phyloP scores from a whole-genome alignment of 2,888 invertebrate species.

The Catonia carolina region DNA sequence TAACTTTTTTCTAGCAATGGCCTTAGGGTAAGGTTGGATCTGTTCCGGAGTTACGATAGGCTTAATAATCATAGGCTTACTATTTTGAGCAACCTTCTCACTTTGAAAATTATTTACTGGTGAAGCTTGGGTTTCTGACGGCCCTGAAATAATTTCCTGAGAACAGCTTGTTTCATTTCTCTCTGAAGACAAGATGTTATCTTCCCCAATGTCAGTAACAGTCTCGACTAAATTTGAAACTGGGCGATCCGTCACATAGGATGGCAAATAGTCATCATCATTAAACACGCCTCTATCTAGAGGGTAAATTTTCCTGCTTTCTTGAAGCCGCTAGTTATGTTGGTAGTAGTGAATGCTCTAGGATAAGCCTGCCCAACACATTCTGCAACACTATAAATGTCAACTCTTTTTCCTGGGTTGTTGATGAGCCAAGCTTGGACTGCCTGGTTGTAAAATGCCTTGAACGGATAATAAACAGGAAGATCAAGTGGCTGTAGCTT shows the following conservation, averaged over 20 bases:
- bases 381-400: conserved; percentile 24
- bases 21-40: not conserved
- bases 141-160: not conserved
- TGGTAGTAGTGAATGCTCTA: conserved; percentile 19
- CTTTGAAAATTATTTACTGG: not conserved
- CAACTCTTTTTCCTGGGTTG: conserved; percentile 20
- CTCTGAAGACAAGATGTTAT: not conserved
- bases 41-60: not conserved
- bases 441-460: conserved; percentile 21
- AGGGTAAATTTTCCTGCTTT: conserved; percentile 23
- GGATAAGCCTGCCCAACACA: conserved; percentile 20
- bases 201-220: not conserved
- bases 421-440: conserved; percentile 16
- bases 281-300: conserved; percentile 9
- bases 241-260: conserved; percentile 15
- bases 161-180: not conserved
- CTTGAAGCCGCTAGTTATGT: conserved; percentile 23
- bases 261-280: conserved; percentile 16
- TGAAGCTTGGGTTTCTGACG: not conserved
- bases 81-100: not conserved
- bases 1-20: not conserved
- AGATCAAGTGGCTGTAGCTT: conserved; percentile 40
- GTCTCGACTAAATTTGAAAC: not conserved
- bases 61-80: not conserved
- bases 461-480: conserved; percentile 33